Evolutionary conservation across 2,888 invertebrate species (phyloP).

Genomic region (Scaptomyza caliginosa): DNA sequence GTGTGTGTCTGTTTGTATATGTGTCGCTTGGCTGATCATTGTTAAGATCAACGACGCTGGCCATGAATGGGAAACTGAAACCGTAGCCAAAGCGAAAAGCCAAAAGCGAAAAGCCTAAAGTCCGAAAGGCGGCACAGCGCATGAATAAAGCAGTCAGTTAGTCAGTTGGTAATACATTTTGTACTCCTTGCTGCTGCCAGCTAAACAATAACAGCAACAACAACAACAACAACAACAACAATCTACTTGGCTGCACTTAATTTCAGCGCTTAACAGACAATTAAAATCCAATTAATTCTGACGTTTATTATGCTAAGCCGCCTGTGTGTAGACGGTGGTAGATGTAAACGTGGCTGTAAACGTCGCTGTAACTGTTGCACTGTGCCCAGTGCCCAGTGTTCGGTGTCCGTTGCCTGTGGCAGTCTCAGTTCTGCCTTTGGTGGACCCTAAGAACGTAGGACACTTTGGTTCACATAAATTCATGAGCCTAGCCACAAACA

Average conservation of each 20-base stretch:
- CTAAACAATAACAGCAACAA: conserved; percentile 33
- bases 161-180: conserved; percentile 75
- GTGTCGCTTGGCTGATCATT: conserved; percentile 75
- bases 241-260: conserved; percentile 80
- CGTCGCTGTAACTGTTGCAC: conserved; percentile 39
- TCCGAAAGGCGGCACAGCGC: conserved; percentile 56
- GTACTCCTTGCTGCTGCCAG: conserved; percentile 40
- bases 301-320: conserved; percentile 84
- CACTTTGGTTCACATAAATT: conserved; percentile 56
- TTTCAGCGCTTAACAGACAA: conserved; percentile 83
- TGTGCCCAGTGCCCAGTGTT: conserved; percentile 19
- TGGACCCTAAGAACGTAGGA: conserved; percentile 23
- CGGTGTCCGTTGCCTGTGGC: conserved; percentile 8
- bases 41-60: conserved; percentile 69
- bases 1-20: conserved; percentile 30
- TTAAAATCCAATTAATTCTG: conserved; percentile 85
- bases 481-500: conserved; percentile 21
- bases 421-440: not conserved
- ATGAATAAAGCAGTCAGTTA: conserved; percentile 76
- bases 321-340: conserved; percentile 54
- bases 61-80: conserved; percentile 64
- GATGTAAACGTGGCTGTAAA: conserved; percentile 49
- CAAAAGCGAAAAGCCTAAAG: conserved; percentile 8
- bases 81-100: conserved; percentile 7
- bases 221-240: conserved; percentile 30